Base-by-base conservation (phyloP, 2,113 vertebrate genomes). In the Hippocampus zosterae region DNA sequence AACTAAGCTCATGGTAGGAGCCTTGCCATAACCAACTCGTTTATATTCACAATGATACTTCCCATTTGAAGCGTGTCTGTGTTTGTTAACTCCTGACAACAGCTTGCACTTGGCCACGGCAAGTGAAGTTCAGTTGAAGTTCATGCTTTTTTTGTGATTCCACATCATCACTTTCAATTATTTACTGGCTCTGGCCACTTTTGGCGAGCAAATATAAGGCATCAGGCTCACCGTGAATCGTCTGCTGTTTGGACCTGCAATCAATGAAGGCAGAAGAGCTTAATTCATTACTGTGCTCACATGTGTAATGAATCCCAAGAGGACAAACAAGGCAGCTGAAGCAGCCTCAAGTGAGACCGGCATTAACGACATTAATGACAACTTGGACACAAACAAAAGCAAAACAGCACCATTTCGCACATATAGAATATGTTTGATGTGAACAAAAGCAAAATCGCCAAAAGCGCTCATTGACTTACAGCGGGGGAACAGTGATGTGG, bases 371-470 rank as follows among this genome's bases (percentile, higher is more conserved):
- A 21, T 44, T 64, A 42, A 2, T 42, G 40, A 64, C 2, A 42
- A 60, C 15, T 33, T 60, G 16, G 56, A 29, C 56, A 6, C 3
- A 11, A 63, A 63, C 61, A 42, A 23, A 63, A 41, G 21, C 61
- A 42, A 63, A 63, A 63, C 10, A 42, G 61, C 61, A 42, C 21
- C 13, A 63, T 63, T 63, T 63, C 42, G 33, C 61, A 15, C 61
- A 23, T 40, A 42, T 13, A 40, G 3, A 23, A 63, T 12, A 13
- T 42, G 37, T n/a, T 42, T 42, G 62, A 64, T 41, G n/a, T 42
- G 62, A 64, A 64, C 62, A 23, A 23, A 64, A 64, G 40, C 62
- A 44, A 64, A 64, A 64, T 40, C 15, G 62, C 62, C 37, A 64
- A 42, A 44, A 64, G 62, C 62, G 16, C 12, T 63, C 37, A 27